Conservation (phyloP, 1,140 invertebrate genomes). For the Ephestia elutella region DNA sequence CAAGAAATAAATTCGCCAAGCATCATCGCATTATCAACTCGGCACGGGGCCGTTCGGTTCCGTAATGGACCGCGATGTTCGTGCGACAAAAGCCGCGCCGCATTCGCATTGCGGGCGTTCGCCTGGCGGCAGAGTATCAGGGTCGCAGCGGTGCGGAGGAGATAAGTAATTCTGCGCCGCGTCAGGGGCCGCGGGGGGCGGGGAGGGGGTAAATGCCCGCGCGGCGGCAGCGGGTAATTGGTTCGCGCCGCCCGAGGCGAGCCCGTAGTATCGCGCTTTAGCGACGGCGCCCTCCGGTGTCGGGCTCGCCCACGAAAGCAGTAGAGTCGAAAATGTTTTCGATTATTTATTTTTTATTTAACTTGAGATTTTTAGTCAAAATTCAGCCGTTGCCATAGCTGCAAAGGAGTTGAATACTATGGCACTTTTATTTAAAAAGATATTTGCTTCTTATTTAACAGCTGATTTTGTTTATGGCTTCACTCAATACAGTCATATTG, state of each 20-base stretch:
- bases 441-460: no score
- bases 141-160: conserved; percentile 45
- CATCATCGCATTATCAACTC: no score
- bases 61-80: conserved; percentile 16
- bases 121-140: conserved; percentile 52
- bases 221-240: conserved; percentile 68
- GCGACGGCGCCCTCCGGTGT: conserved; percentile 73
- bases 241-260: conserved; percentile 73
- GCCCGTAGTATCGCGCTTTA: conserved; percentile 76
- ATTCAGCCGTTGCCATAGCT: no score
- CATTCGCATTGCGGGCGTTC: conserved; percentile 65
- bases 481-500: no score
- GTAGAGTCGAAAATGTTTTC: conserved; percentile 31
- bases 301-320: conserved; percentile 32
- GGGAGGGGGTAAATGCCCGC: conserved; percentile 57
- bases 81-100: conserved; percentile 40
- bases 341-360: conserved; percentile 21
- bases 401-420: no score
- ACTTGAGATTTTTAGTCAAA: conserved; percentile 9
- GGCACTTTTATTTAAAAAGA: conserved; percentile 13
- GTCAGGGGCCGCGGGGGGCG: conserved; percentile 24
- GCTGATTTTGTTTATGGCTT: no score
- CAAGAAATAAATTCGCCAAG: no score
- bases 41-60: neutral
- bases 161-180: conserved; percentile 43